phyloP scores from a whole-genome alignment of 2,113 vertebrate species.

The Rhinogobius similis region DNA sequence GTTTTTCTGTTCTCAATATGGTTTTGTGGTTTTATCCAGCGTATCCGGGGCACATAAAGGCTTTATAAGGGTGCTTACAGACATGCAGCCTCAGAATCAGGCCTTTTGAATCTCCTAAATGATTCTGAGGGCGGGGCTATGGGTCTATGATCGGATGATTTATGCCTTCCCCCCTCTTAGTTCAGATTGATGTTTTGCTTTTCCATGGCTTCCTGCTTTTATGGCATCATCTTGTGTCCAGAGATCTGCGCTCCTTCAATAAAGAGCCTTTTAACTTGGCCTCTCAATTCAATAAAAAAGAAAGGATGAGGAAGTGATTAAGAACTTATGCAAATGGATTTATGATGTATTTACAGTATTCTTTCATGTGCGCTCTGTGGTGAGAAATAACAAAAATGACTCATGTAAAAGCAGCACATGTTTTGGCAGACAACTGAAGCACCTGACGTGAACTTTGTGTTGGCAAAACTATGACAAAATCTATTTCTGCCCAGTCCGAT shows the following conservation, averaged over 20 bases:
- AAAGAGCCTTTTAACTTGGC: slow-evolving; percentile 81
- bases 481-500: no score
- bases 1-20: slow-evolving; percentile 66
- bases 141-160: slow-evolving; percentile 76
- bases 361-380: slow-evolving; percentile 17
- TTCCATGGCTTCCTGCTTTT: slow-evolving; percentile 76
- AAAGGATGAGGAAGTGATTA: slow-evolving; percentile 62
- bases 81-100: slow-evolving; percentile 73
- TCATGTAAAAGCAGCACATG: background rate
- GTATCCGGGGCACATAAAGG: slow-evolving; percentile 71
- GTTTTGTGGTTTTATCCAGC: slow-evolving; percentile 66
- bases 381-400: slow-evolving; percentile 14
- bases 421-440: background rate
- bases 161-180: slow-evolving; percentile 75
- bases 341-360: slow-evolving; percentile 39
- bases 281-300: slow-evolving; percentile 73
- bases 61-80: slow-evolving; percentile 81
- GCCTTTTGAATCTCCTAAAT: slow-evolving; percentile 82
- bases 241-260: slow-evolving; percentile 78
- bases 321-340: slow-evolving; percentile 56
- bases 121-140: slow-evolving; percentile 78
- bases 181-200: slow-evolving; percentile 81
- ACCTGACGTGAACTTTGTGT: background rate
- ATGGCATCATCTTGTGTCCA: slow-evolving; percentile 82
- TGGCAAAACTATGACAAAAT: background rate